Base-by-base conservation (phyloP, 2,797 vertebrate genomes). In the Labroides dimidiatus region DNA sequence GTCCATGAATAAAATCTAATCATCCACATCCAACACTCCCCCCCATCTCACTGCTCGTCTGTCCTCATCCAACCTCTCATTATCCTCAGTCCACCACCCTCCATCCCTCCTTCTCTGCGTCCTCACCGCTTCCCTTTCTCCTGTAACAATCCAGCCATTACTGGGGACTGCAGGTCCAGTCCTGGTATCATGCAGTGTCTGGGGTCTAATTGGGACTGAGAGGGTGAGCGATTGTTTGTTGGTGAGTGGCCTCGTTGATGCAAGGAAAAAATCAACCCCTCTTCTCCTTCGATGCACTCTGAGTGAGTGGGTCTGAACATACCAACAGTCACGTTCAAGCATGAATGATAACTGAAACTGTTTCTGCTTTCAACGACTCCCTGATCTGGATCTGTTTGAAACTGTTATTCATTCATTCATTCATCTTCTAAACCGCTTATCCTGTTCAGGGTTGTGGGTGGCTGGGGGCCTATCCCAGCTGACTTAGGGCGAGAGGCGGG, bases 131-230 rank as follows among this genome's bases (percentile, higher is more conserved):
- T 55, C 69, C 61, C 84, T 57, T 59, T 24, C 80, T 73, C 54
- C 67, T 59, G 13, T 69, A 85, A 84, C 67, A 53, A 86, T 86
- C 75, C 20, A 61, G 67, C 67, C 81, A 87, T 89, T 87, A 88
- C 76, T 23, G 56, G 60, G 72, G 39, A 49, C 65, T 74, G 47
- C 60, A 24, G 47, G 58, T 80, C 65, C 60, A 74, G 80, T 73
- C 78, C 70, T 65, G 81, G 61, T 73, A 82, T 80, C 80, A 79
- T 43, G 8, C 77, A 72, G 77, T 30, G 74, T 80, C 73, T 54
- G 72, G 74, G 75, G 71, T 78, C 78, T 86, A 87, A 91, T 85
- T 86, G 81, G 77, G 73, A 68, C 69, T 74, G 65, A 85, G n/a
- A n/a, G n/a, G n/a, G 71, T 74, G 65, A 76, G 53, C 49, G 54